phyloP scores from a whole-genome alignment of 2,797 vertebrate species.

The Cyprinodon diabolis region DNA sequence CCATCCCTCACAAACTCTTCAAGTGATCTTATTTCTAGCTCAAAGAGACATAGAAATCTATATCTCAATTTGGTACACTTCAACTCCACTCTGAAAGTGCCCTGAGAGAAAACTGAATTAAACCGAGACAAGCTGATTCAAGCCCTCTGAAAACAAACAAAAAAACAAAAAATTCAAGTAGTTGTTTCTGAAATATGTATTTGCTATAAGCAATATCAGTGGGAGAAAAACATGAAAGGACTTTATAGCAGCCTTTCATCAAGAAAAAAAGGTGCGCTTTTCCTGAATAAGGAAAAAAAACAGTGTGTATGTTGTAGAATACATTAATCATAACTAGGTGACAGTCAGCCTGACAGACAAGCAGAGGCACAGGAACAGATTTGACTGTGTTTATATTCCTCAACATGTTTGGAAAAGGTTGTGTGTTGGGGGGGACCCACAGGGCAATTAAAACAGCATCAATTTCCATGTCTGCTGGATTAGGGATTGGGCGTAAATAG shows the following conservation, averaged over 20 bases:
- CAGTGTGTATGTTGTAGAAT: conserved; percentile 68
- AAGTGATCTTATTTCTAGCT: conserved; percentile 75
- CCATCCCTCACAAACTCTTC: conserved; percentile 70
- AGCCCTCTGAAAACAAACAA: conserved; percentile 58
- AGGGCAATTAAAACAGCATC: conserved; percentile 75
- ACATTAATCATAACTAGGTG: conserved; percentile 77
- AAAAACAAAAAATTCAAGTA: conserved; percentile 69
- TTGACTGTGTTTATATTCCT: conserved; percentile 63
- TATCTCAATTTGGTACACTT: conserved; percentile 82
- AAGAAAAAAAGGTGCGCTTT: conserved; percentile 65
- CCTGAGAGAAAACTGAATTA: conserved; percentile 77
- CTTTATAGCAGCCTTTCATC: conserved; percentile 62
- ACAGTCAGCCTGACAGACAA: conserved; percentile 71
- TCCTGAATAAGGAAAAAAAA: conserved; percentile 44
- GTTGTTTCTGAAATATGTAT: conserved; percentile 80
- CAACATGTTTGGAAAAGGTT: conserved; percentile 58
- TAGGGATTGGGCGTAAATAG: conserved; percentile 78
- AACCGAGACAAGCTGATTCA: conserved; percentile 79
- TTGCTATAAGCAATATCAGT: conserved; percentile 65
- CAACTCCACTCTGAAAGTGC: conserved; percentile 75
- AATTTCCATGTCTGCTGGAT: conserved; percentile 77
- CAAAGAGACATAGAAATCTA: conserved; percentile 81
- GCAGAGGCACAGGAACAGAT: conserved; percentile 58
- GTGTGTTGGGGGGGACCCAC: conserved; percentile 15
- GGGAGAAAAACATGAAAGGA: conserved; percentile 54